Base-by-base conservation (phyloP, 2,113 vertebrate genomes). In the Vicugna pacos region DNA sequence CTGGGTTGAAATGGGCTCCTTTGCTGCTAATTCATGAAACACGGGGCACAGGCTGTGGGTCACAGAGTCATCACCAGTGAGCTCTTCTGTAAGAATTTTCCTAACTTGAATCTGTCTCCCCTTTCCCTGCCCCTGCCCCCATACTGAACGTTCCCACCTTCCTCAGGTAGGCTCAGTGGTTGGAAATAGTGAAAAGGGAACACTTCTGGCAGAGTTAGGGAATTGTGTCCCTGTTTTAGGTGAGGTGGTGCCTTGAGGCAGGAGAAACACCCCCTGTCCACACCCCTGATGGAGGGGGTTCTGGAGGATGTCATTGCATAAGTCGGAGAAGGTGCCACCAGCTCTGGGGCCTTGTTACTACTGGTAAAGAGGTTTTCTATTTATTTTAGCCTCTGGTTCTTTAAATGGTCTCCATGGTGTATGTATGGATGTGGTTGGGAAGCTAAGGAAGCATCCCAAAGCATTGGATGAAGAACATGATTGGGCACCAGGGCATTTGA, bases 1-100 rank as follows among this genome's bases (percentile, higher is more conserved):
- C 77, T 35, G 20, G 72, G 50, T 94, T 67, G 91, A 81, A 94
- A 56, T 72, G 93, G 70, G 48, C 54, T 87, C n/a, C 85, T 96
- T 94, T 22, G 14, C 69, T 95, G 76, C 24, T 82, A 88, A 54
- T 82, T 52, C 89, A 14, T 72, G 46, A 67, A 42, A 58, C 70
- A 35, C 15, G 73, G 84, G 73, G 92, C 35, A 2, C 69, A 73
- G 19, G 35, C 58, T 65, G 30, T 77, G 14, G 13, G 4, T 72
- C 52, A 42, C n/a, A 58, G 42, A 30, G 67, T 28, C 22, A 16
- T 60, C 65, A 24, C 9, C 58, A 42, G 14, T 7, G 4, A 69
- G 17, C 6, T 50, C 30, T 56, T 30, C 8, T 32, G 42, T 48
- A 12, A 81, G 64, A 22, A 52, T 54, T 58, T 32, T 35, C 32